A percentile compares a stretch with the other conserved stretches of the same genome.
phyloP scores from a whole-genome alignment of 2,797 vertebrate species.

The Anguilla anguilla region DNA sequence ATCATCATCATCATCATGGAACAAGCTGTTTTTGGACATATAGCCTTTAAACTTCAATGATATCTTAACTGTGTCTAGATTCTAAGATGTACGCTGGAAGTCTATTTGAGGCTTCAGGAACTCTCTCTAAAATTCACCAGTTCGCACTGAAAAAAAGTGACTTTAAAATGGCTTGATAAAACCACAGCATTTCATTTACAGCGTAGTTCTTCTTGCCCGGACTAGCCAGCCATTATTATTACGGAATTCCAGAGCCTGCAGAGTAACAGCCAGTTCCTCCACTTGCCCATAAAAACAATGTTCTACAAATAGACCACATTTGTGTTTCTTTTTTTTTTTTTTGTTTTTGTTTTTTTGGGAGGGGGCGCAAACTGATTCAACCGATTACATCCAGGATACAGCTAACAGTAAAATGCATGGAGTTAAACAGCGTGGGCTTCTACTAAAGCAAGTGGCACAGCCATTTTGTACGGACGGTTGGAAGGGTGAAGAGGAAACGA shows the following conservation, averaged over 20 bases:
- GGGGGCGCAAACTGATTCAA: constrained; percentile 68
- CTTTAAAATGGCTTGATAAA: constrained; percentile 59
- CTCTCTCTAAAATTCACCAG: constrained; percentile 90
- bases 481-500: constrained; percentile 74
- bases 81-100: constrained; percentile 64
- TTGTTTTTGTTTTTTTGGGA: constrained; percentile 52
- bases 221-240: constrained; percentile 84
- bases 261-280: constrained; percentile 90
- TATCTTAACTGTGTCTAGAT: constrained; percentile 63
- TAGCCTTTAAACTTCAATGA: background rate
- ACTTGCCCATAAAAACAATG: constrained; percentile 62
- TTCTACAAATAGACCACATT: constrained; percentile 74
- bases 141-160: constrained; percentile 82
- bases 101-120: constrained; percentile 77
- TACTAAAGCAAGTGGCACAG: constrained; percentile 97
- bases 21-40: background rate
- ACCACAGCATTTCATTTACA: constrained; percentile 50
- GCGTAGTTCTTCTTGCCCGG: constrained; percentile 63
- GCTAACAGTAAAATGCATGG: constrained; percentile 82
- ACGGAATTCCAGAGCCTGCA: constrained; percentile 87
- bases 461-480: constrained; percentile 90
- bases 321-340: constrained; percentile 33
- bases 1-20: background rate
- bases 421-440: constrained; percentile 94
- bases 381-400: constrained; percentile 84